phyloP scores from a whole-genome alignment of 2,888 invertebrate genomes.

The Andrena marginata region DNA sequence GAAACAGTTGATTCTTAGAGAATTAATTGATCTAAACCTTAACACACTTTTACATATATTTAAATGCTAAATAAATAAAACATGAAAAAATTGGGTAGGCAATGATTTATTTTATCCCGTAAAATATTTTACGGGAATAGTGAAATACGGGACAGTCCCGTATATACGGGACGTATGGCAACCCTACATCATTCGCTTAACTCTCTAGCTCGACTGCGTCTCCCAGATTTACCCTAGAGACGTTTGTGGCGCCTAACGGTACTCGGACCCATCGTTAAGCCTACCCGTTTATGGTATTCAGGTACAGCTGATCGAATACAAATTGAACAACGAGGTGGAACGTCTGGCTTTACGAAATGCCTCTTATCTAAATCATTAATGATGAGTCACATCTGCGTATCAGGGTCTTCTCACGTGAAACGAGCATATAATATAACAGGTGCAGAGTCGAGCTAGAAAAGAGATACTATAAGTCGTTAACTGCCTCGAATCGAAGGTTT shows the following conservation, averaged over 20 bases:
- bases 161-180: too few relatives aligned
- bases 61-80: too few relatives aligned
- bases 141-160: too few relatives aligned
- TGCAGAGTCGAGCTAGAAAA: not conserved
- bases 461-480: constrained; percentile 2
- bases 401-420: not conserved
- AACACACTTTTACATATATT: too few relatives aligned
- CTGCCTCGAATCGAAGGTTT: not conserved
- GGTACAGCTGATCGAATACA: not conserved
- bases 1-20: too few relatives aligned
- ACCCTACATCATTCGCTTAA: too few relatives aligned
- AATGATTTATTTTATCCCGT: too few relatives aligned
- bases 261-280: not conserved
- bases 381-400: constrained; percentile 27
- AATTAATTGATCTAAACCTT: too few relatives aligned
- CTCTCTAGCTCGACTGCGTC: too few relatives aligned
- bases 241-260: not conserved
- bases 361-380: constrained; percentile 25
- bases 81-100: too few relatives aligned
- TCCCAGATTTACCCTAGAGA: too few relatives aligned
- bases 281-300: not conserved
- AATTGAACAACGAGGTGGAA: not conserved
- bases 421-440: constrained; percentile 2
- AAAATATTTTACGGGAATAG: too few relatives aligned
- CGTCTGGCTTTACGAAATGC: not conserved